phyloP scores from a whole-genome alignment of 1,140 invertebrate species.

The Atta cephalotes region DNA sequence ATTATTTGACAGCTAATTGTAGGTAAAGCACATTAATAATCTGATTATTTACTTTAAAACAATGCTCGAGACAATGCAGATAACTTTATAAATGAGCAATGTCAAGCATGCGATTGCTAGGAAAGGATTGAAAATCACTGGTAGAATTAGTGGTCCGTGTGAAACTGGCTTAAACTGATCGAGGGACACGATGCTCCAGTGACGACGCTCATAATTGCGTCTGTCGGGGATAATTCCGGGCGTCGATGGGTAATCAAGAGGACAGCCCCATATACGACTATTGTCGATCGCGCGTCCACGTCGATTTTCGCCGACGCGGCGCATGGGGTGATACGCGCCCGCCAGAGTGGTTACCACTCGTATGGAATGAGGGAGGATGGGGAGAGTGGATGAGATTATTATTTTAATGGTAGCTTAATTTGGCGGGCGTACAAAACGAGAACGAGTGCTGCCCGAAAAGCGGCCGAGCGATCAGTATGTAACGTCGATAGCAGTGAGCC shows the following conservation, averaged over 20 bases:
- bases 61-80: no score
- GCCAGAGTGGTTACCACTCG: not conserved
- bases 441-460: slow-evolving; percentile 54
- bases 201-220: slow-evolving; percentile 54
- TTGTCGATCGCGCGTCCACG: slow-evolving; percentile 46
- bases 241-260: slow-evolving; percentile 56
- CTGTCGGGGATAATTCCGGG: slow-evolving; percentile 48
- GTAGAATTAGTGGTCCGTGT: slow-evolving; percentile 19
- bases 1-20: not conserved
- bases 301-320: slow-evolving; percentile 44
- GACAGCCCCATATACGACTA: slow-evolving; percentile 24
- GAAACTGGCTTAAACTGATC: slow-evolving; percentile 43
- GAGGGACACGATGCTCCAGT: slow-evolving; percentile 29
- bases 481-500: slow-evolving; percentile 74
- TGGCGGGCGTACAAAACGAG: slow-evolving; percentile 61
- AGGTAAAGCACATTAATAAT: not conserved
- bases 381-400: slow-evolving; percentile 57
- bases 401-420: slow-evolving; percentile 75
- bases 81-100: not conserved
- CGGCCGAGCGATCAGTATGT: slow-evolving; percentile 73
- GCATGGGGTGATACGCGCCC: not conserved
- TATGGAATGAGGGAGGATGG: not conserved
- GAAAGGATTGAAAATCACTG: not conserved
- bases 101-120: not conserved
- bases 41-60: not conserved